Conservation (phyloP, 2,888 invertebrate species). For the Torymus texanus region DNA sequence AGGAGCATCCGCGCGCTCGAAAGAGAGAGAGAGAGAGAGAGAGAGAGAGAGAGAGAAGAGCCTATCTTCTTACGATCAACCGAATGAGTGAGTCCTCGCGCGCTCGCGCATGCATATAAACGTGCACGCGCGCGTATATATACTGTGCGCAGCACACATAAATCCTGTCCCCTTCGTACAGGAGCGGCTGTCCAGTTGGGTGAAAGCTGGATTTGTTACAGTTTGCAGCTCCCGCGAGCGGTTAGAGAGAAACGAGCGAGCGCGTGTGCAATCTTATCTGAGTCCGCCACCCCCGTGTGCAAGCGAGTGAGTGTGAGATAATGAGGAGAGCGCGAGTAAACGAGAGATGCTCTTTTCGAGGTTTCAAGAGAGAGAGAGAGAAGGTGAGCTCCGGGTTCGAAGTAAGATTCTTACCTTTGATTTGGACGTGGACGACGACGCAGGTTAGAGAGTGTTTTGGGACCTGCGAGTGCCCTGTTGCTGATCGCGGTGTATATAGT, state of each 20-base stretch:
- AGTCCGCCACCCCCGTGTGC: constrained; percentile 29
- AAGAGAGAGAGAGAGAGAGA: no score
- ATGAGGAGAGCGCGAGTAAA: background rate
- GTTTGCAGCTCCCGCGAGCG: constrained; percentile 65
- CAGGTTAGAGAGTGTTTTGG: background rate
- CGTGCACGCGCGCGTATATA: background rate
- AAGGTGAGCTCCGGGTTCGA: constrained; percentile 22
- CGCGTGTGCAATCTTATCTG: constrained; percentile 55
- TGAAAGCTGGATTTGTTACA: constrained; percentile 76
- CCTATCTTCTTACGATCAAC: background rate
- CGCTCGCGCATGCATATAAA: constrained; percentile 14
- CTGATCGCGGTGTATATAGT: no score
- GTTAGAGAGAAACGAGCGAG: constrained; percentile 9
- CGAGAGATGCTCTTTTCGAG: no score
- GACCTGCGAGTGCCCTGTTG: no score
- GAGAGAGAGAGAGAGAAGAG: no score
- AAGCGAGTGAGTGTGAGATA: background rate
- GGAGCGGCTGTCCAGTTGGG: constrained; percentile 68
- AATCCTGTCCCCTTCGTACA: constrained; percentile 68
- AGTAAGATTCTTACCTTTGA: constrained; percentile 45
- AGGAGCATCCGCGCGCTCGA: constrained; percentile 27
- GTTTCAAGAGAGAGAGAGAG: background rate
- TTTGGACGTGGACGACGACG: constrained; percentile 32
- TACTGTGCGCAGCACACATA: constrained; percentile 62
- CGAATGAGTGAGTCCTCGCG: constrained; percentile 33